Evolutionary conservation across 2,113 vertebrate genomes (phyloP), one percentile per base, ranked within the genome.

Genomic region (Percina caprodes): DNA sequence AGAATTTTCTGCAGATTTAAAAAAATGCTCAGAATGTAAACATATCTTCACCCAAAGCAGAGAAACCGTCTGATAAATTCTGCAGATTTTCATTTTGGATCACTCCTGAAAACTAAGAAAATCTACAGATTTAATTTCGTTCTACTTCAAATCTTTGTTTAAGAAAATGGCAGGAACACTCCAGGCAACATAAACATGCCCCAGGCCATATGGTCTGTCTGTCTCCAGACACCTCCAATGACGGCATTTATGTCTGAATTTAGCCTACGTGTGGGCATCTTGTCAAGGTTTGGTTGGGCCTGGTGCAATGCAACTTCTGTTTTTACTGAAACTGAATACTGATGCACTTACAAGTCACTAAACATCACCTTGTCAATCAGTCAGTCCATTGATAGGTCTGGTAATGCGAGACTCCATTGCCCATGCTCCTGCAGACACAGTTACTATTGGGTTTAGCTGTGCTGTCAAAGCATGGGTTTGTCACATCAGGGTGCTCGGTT

Each of bases 151-250:
- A 42, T 42, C 39, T 42, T 5, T 65, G 4, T 76, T 71, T 39
- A 23, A 62, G 26, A 66, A 70, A 56, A 59, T 56, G 15, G 10
- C 48, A 71, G 39, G 15, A 56, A 58, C 55, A 63, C 76, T 81
- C 15, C n/a, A 52, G 78, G 59, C 49, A 69, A 46, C 73, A 69
- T 59, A 19, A 55, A 66, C 83, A 69, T 8, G 72, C 85, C 62
- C 26, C 35, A 5, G 85, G 86, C 83, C n/a, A 23, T 2, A 13
- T 62, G 24, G 68, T 23, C 39, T 11, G 10, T 42, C 39, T 42
- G 14, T 88, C 87, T 83, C 62, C 54, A 60, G 78, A 79, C 52
- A 42, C 73, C 52, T 35, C 30, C 54, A 19, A 21, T 66, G 52
- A 78, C 33, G 26, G 59, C 26, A n/a, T 66, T 16, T 14, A 18